phyloP scores from a whole-genome alignment of 1,140 invertebrate genomes.

The Streblospio benedicti region DNA sequence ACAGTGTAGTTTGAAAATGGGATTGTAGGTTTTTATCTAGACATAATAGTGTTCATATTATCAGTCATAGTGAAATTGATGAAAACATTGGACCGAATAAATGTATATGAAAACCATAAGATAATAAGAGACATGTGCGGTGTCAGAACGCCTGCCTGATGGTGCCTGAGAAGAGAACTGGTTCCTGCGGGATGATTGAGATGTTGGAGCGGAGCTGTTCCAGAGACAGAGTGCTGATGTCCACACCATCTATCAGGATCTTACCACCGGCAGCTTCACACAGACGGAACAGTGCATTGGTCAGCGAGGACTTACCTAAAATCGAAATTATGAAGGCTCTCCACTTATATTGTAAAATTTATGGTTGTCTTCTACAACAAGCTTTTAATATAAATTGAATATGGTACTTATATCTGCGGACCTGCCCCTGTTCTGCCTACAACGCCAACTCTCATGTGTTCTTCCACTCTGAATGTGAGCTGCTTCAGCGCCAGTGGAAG shows the following conservation, averaged over 20 bases:
- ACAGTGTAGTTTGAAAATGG: too few species aligned
- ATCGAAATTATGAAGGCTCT: too few species aligned
- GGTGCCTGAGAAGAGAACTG: background rate
- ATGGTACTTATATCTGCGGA: conserved; percentile 35
- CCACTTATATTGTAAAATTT: too few species aligned
- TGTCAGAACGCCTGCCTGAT: background rate
- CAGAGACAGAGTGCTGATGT: conserved; percentile 58
- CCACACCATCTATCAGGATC: conserved; percentile 62
- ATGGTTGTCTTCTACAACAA: too few species aligned
- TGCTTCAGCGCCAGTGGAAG: conserved; percentile 50
- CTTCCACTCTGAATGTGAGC: conserved; percentile 51
- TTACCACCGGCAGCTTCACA: conserved; percentile 47
- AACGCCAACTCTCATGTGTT: conserved; percentile 63
- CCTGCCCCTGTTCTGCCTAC: conserved; percentile 73
- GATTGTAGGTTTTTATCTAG: conserved; percentile 43
- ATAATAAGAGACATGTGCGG: conserved; percentile 9
- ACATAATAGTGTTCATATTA: conserved; percentile 27
- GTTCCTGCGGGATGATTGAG: conserved; percentile 78
- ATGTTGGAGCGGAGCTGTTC: conserved; percentile 63
- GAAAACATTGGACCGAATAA: conserved; percentile 22
- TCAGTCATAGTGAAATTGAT: background rate
- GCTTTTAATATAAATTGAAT: too few species aligned
- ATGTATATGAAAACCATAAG: conserved; percentile 32
- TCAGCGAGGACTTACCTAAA: conserved; percentile 75
- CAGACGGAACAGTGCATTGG: conserved; percentile 50